Conservation (phyloP, 2,113 vertebrate species). For the Gymnarchus niloticus region DNA sequence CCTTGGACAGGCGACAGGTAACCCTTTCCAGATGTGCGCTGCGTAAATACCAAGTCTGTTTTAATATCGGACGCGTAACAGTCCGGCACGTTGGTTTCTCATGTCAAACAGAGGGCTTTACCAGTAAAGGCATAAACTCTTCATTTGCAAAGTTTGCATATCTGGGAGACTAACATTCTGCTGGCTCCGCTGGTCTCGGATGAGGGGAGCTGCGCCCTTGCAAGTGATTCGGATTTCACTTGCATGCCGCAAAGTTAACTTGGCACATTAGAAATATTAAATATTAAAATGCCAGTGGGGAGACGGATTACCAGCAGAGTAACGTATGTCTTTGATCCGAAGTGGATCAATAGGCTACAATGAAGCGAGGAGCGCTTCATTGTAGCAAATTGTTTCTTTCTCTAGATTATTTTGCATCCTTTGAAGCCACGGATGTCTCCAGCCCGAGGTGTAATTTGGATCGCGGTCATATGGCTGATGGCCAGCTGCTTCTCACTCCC, state of each 20-base stretch:
- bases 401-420: constrained; percentile 83
- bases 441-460: constrained; percentile 67
- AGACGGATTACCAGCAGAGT: background rate
- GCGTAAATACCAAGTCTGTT: background rate
- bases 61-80: background rate
- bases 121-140: too few species aligned
- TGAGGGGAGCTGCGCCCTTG: too few species aligned
- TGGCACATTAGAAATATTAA: too few species aligned
- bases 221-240: too few species aligned
- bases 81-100: too few species aligned
- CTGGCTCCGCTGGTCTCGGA: too few species aligned
- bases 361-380: background rate
- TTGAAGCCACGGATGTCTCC: constrained; percentile 78
- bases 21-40: background rate
- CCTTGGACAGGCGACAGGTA: constrained; percentile 88
- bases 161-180: too few species aligned
- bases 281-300: too few species aligned
- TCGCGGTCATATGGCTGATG: constrained; percentile 83
- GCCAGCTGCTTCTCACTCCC: constrained; percentile 86
- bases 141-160: too few species aligned
- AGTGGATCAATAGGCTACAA: background rate
- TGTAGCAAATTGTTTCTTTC: background rate
- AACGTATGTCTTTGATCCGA: too few species aligned
- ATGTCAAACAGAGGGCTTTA: too few species aligned
- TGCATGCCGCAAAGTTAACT: too few species aligned